Evolutionary conservation across 2,888 invertebrate species (phyloP), one percentile per base, ranked within the genome.

Genomic region (Allolobophora icterica): DNA sequence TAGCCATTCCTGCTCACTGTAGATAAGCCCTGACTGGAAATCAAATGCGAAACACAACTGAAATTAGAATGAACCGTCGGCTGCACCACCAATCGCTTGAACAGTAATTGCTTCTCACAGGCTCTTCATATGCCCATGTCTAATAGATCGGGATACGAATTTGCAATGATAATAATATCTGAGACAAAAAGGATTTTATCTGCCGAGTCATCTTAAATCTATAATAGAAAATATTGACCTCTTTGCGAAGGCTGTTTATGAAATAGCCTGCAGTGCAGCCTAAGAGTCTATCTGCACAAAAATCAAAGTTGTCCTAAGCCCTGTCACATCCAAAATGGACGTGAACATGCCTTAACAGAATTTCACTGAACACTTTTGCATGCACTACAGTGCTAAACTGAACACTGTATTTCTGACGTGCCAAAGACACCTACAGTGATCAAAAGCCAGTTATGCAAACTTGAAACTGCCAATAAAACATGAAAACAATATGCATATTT

Each of bases 1-100:
- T 93, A 96, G 96, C 98, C 98, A 98, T 95, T 98, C 98, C 30
- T 96, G 96, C 94, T 97, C 97, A 0, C 97, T 96, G 91, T 97
- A 97, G 0, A 97, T 96, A 90, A 97, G 96, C 0, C 97, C 97
- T 1, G 97, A 97, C 95, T 96, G 93, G 15, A 94, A 40, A 40
- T 35, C 24, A 45, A 45, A 40, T 1, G 90, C 33, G 8, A 90
- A 34, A 84, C 34, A 84, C 21, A 90, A 84, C 42, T 38, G 34
- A 30, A 84, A 38, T n/a, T 84, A 84, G 71, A 71, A 71, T 8
- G 30, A 71, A 71, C 71, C 0, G n/a, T 71, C 24, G 2, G 24
- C 11, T 52, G 3, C 52, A 52, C 52, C 24, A 52, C 24, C 52
- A 24, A 24, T 24, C 52, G 24, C 52, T 24, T 52, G 21, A 52